Conservation (phyloP, 2,113 vertebrate species). For the Porphyrio hochstetteri region DNA sequence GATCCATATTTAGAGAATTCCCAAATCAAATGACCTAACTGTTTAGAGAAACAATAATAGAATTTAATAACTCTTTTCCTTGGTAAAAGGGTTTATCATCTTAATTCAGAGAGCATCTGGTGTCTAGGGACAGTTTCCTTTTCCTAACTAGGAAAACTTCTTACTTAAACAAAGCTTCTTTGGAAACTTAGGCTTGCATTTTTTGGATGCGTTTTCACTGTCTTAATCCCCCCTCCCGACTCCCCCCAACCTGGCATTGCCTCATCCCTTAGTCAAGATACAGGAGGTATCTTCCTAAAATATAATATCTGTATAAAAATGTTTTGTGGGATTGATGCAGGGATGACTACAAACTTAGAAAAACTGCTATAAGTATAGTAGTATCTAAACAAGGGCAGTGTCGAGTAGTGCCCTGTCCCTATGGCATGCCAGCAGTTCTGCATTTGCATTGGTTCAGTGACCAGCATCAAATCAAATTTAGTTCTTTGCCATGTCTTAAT, state of each 20-base stretch:
- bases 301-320: neutral
- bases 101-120: neutral
- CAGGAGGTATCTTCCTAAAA: neutral
- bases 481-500: neutral
- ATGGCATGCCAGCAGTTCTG: neutral
- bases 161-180: neutral
- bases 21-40: slow-evolving; percentile 41
- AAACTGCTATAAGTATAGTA: neutral
- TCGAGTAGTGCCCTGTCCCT: neutral
- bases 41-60: slow-evolving; percentile 1
- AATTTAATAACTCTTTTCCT: neutral
- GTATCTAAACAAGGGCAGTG: neutral
- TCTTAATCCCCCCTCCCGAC: neutral
- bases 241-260: neutral
- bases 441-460: neutral
- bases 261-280: neutral
- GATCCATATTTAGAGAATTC: slow-evolving; percentile 30
- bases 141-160: neutral
- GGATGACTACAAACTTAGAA: accelerated
- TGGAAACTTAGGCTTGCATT: neutral
- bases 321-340: neutral
- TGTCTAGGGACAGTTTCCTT: neutral
- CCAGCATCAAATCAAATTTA: neutral
- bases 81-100: neutral
- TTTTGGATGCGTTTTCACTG: neutral